A percentile compares a stretch with the other conserved stretches of the same genome.
phyloP scores from a whole-genome alignment of 2,888 invertebrate genomes.

The Agrochola circellaris region DNA sequence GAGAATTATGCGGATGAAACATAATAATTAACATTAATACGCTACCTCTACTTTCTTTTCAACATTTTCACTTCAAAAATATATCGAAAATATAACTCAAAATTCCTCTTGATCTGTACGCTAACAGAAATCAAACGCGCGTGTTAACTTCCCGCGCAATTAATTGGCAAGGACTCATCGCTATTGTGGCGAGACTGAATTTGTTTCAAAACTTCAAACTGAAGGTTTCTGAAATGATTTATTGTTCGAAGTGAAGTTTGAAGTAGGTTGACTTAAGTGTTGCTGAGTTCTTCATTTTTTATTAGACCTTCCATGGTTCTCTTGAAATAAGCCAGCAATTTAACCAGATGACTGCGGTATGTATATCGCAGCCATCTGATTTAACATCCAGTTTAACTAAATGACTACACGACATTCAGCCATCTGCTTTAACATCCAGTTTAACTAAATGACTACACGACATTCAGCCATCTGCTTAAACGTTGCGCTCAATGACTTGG shows the following conservation, averaged over 20 bases:
- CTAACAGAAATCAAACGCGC: constrained; percentile 53
- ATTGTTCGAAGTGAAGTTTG: constrained; percentile 22
- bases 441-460: no score
- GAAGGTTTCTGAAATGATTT: constrained; percentile 53
- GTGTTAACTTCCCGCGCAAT: constrained; percentile 63
- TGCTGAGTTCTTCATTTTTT: constrained; percentile 12
- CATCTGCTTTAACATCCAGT: no score
- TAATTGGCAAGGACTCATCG: constrained; percentile 64
- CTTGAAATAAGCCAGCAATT: no score
- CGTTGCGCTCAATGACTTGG: no score
- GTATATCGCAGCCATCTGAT: no score
- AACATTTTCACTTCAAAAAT: not conserved
- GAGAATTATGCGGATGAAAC: no score
- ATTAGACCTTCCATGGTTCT: no score
- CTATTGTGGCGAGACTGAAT: constrained; percentile 59
- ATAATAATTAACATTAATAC: not conserved
- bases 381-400: no score
- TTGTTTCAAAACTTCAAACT: constrained; percentile 49
- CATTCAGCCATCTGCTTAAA: no score
- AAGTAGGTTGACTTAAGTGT: constrained; percentile 10
- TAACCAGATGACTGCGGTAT: no score
- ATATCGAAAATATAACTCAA: not conserved
- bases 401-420: no score
- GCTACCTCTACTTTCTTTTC: not conserved
- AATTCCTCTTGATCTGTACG: constrained; percentile 54